Evolutionary conservation across 2,113 vertebrate species (phyloP).

Genomic region (Pyxicephalus adspersus): DNA sequence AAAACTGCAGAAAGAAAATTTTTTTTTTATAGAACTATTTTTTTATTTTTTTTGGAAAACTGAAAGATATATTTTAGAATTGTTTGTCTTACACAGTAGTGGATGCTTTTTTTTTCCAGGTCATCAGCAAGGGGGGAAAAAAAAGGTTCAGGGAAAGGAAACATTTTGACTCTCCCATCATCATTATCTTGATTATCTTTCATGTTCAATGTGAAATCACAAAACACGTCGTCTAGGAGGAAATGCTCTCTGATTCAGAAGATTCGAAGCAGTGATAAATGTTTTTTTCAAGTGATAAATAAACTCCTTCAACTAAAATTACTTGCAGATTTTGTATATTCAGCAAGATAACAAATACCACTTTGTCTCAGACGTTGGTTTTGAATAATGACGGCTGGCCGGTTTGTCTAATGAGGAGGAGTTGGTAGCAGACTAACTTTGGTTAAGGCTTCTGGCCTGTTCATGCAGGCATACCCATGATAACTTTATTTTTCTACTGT

Average conservation of each 20-base stretch:
- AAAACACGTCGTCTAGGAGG: neutral
- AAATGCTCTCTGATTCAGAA: slow-evolving; percentile 33
- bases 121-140: neutral
- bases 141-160: no score
- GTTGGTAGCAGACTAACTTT: neutral
- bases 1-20: no score
- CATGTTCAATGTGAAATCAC: neutral
- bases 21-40: no score
- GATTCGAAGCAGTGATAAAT: slow-evolving; percentile 24
- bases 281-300: slow-evolving; percentile 20
- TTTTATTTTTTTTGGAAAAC: no score
- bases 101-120: neutral
- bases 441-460: neutral
- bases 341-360: slow-evolving; percentile 25
- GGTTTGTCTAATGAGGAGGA: neutral
- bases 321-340: slow-evolving; percentile 34
- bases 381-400: slow-evolving; percentile 10
- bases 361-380: neutral
- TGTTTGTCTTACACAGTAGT: neutral
- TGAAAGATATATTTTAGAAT: neutral
- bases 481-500: no score
- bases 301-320: slow-evolving; percentile 22
- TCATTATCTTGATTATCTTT: slow-evolving; percentile 28
- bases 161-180: neutral
- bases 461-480: no score